Evolutionary conservation across 1,140 invertebrate genomes (phyloP), one percentile per base, ranked within the genome.

Genomic region (Brachionus calyciflorus): DNA sequence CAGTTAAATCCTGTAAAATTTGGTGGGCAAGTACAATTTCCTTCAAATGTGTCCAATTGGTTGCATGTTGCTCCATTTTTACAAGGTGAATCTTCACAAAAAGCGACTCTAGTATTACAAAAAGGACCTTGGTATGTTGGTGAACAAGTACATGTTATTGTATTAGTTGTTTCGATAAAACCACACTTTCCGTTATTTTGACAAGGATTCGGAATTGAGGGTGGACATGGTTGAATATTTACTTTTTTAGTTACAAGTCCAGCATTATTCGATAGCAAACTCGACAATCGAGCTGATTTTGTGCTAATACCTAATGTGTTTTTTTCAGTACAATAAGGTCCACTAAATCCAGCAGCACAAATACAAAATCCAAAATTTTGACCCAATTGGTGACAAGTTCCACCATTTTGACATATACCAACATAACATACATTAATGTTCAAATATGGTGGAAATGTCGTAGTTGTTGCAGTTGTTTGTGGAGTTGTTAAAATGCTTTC

Each of bases 71-170:
- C 79, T n/a, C 77, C 77, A 77, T 80, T 80, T 41, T 48, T 41
- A 53, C 80, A 81, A 0, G 78, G 79, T 24, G 65, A n/a, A 14
- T 46, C 41, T 9, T 51, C 26, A 60, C 80, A 80, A 68, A 48
- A 40, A 24, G 49, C 12, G 21, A 41, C 21, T 26, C 49, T 26
- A 21, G 30, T 26, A 19, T 81, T 80, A 80, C 82, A 83, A 17
- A 77, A 48, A 17, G 68, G 14, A 14, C 82, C 82, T 19, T 77
- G 76, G 51, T 78, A 83, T 57, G 82, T 89, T 1, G 87, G 80
- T 55, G 88, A 87, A 84, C 94, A 96, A n/a, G 88, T 87, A 84
- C 93, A 96, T 24, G 69, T 40, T 17, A 73, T 73, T 55, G 51
- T 73, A 51, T 73, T 49, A 7, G 60, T 65, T 26, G 60, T 26